Base-by-base conservation (phyloP, 1,140 invertebrate genomes). In the Samia ricini region DNA sequence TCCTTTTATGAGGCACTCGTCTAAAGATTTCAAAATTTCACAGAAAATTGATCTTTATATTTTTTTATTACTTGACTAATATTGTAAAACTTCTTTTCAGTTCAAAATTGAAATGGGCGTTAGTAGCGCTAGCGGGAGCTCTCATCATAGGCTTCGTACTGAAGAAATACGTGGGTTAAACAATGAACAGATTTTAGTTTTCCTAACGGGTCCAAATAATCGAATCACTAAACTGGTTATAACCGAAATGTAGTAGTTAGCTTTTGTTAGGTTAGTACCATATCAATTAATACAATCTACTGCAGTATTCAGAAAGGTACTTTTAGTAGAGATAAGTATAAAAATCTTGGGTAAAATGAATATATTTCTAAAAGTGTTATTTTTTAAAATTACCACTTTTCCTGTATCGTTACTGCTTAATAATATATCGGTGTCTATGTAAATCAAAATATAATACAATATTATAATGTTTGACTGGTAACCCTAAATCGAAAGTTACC, bases 61-160 rank as follows among this genome's bases (percentile, higher is more conserved):
- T n/a, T n/a, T n/a, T n/a, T n/a, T n/a, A n/a, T n/a, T n/a, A n/a
- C n/a, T 8, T 29, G 10, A 5, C 4, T 29, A 29, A 29, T n/a
- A 29, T 1, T 29, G 26, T 8, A 2, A 29, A 29, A 29, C 26
- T 29, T 29, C 6, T 42, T 69, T 78, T 62, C 73, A 88, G 82
- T 61, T 83, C 76, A 51, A 80, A 70, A 63, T 77, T 79, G 72
- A 88, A 77, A 61, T 91, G 71, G 81, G 79, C 69, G 33, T 68
- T 75, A 55, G 54, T 73, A 57, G 81, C 79, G 1, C 61, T 84
- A 20, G 79, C 74, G 0, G 75, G 72, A 0, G 82, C 79, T 5
- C 63, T 88, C 21, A 33, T 89, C 4, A 63, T 91, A 26, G 90
- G 88, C 18, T 29, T 91, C 23, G 76, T 66, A 10, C 55, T 79